Evolutionary conservation across 2,888 invertebrate species (phyloP).

Genomic region (Rugalucina vietnamica): DNA sequence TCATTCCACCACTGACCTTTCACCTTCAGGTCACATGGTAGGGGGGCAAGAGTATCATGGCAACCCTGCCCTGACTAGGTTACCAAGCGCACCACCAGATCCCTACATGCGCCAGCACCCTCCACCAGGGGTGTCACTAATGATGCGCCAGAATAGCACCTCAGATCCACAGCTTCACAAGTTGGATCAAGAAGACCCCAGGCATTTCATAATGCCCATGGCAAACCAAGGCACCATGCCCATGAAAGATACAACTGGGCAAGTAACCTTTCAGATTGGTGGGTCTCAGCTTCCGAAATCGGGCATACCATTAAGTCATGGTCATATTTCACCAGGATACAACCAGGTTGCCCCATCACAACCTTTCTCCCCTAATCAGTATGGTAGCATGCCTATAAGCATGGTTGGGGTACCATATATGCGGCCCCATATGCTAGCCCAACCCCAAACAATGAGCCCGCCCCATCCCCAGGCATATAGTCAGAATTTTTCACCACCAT

Average conservation of each 20-base stretch:
- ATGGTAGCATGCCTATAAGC: conserved; percentile 15
- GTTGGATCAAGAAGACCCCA: conserved; percentile 32
- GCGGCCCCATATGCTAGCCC: background rate
- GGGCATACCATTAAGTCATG: background rate
- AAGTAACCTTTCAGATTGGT: conserved; percentile 54
- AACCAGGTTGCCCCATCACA: background rate
- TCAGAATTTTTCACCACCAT: background rate
- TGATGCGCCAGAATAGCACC: conserved; percentile 85
- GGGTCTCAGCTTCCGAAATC: background rate
- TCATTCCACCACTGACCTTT: background rate
- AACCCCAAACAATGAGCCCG: background rate
- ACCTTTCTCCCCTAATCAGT: background rate
- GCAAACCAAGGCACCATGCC: conserved; percentile 12
- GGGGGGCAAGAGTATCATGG: background rate
- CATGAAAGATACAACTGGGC: conserved; percentile 37
- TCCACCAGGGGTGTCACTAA: conserved; percentile 76
- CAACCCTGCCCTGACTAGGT: background rate
- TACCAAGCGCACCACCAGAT: conserved; percentile 76
- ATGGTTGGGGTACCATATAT: conserved; percentile 17
- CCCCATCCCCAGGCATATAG: background rate
- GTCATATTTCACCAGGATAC: conserved; percentile 9
- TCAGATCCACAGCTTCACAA: conserved; percentile 88
- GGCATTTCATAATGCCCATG: background rate
- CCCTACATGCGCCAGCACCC: conserved; percentile 59
- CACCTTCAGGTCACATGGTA: background rate